These are phyloP conservation scores for Notarius lentiginosus DNA, from an alignment of 2,113 vertebrate species.

Conservation along the genomic window DNA sequence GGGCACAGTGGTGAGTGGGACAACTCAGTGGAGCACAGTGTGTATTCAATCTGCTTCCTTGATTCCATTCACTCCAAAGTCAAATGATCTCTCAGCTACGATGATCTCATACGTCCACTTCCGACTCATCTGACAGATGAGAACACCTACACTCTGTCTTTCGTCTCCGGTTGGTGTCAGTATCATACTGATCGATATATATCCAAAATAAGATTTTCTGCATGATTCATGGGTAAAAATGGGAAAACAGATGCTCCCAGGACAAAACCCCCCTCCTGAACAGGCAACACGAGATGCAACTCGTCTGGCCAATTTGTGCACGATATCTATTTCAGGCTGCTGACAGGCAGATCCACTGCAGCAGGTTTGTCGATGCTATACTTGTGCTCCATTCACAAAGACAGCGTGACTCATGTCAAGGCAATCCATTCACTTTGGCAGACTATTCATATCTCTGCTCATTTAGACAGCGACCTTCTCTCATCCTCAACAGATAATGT, in stretches of 20 bases:
- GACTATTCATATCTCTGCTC: slow-evolving; percentile 39
- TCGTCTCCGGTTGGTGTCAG: slow-evolving; percentile 20
- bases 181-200: slow-evolving; percentile 35
- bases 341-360: slow-evolving; percentile 39
- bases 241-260: slow-evolving; percentile 35
- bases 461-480: slow-evolving; percentile 28
- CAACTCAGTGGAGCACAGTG: not conserved
- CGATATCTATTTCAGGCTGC: slow-evolving; percentile 50
- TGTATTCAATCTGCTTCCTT: slow-evolving; percentile 13
- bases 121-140: slow-evolving; percentile 4
- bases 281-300: slow-evolving; percentile 40
- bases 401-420: slow-evolving; percentile 49
- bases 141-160: slow-evolving; percentile 11
- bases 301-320: slow-evolving; percentile 43
- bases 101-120: slow-evolving; percentile 14
- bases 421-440: slow-evolving; percentile 44
- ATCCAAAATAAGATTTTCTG: slow-evolving; percentile 38
- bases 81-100: not conserved
- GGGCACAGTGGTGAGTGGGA: slow-evolving; percentile 17
- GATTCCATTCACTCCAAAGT: not conserved
- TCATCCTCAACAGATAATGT: slow-evolving; percentile 10
- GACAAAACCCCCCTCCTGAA: slow-evolving; percentile 24
- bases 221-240: slow-evolving; percentile 44
- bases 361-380: slow-evolving; percentile 46
- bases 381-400: slow-evolving; percentile 41